phyloP scores from a whole-genome alignment of 2,113 vertebrate species.

The Vulpes ferrilata region DNA sequence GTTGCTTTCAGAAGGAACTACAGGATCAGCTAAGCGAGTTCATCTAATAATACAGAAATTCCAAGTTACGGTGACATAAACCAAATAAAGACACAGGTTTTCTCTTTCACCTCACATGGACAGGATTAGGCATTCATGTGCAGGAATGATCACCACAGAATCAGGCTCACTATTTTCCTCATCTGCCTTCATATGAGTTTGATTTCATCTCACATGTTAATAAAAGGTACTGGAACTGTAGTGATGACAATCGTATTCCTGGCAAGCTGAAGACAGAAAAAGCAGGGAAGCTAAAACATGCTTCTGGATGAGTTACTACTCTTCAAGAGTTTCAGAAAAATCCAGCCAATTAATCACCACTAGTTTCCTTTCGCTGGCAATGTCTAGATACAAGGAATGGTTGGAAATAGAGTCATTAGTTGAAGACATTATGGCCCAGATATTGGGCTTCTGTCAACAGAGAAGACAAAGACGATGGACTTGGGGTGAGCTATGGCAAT shows the following conservation, averaged over 20 bases:
- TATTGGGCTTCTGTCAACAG: background rate
- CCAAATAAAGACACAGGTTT: background rate
- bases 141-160: background rate
- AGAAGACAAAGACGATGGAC: background rate
- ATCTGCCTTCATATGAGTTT: background rate
- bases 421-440: background rate
- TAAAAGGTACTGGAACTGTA: background rate
- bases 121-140: rapidly evolving
- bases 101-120: background rate
- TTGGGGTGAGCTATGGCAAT: background rate
- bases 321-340: background rate
- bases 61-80: background rate
- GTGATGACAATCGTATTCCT: background rate
- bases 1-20: background rate
- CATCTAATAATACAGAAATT: background rate
- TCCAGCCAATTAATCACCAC: background rate
- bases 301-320: background rate
- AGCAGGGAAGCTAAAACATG: background rate
- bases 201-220: background rate
- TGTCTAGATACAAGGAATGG: background rate
- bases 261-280: background rate
- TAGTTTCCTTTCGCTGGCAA: background rate
- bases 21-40: background rate
- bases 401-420: background rate
- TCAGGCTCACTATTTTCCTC: background rate